A percentile compares a stretch with the other conserved stretches of the same genome.
Conservation (phyloP, 1,140 invertebrate genomes). For the Saccostrea glomerata region DNA sequence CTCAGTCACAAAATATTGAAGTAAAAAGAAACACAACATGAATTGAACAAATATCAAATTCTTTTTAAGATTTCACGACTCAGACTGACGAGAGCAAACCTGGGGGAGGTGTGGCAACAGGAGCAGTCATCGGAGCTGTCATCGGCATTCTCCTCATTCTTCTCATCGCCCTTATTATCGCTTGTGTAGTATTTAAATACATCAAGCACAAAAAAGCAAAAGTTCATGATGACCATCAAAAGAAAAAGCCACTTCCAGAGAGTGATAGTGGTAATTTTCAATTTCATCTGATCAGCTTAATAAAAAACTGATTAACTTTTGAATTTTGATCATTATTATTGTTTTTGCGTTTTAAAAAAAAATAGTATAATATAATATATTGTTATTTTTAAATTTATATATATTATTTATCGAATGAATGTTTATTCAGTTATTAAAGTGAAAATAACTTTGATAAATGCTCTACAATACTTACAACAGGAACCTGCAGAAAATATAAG, state of each 20-base stretch:
- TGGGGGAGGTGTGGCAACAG: neutral
- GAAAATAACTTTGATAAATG: too few species aligned
- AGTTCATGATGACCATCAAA: neutral
- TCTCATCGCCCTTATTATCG: neutral
- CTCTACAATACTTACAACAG: constrained; percentile 5
- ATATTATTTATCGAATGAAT: too few species aligned
- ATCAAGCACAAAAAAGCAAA: constrained; percentile 2
- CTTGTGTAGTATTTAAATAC: neutral
- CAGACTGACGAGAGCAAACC: neutral
- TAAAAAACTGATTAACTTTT: too few species aligned
- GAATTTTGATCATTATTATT: too few species aligned
- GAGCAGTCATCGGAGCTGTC: neutral
- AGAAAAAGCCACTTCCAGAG: neutral
- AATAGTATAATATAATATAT: too few species aligned
- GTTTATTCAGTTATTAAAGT: too few species aligned
- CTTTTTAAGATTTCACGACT: neutral
- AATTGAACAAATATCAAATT: neutral
- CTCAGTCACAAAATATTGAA: neutral
- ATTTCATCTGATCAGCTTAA: too few species aligned
- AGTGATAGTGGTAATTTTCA: neutral
- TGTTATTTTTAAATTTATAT: too few species aligned
- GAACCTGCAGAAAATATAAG: constrained; percentile 6
- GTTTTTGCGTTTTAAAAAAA: too few species aligned
- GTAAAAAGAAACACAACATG: neutral
- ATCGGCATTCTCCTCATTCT: neutral